Evolutionary conservation across 2,888 invertebrate species (phyloP).

Genomic region (Athrips mouffetella): DNA sequence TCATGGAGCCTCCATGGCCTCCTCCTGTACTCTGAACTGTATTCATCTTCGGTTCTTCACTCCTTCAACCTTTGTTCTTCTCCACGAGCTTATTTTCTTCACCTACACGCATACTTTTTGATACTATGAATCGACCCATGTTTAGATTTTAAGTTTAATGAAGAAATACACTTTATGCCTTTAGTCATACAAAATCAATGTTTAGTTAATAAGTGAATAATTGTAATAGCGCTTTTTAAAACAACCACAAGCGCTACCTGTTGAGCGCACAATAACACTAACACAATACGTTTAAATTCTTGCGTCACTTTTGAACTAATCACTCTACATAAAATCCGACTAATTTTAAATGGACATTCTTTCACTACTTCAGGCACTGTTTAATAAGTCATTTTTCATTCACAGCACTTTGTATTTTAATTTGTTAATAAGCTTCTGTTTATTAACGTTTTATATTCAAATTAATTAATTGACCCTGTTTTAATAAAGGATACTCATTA

Average conservation of each 20-base stretch:
- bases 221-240: no score
- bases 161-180: no score
- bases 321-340: conserved; percentile 19
- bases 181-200: no score
- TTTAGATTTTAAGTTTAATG: no score
- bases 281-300: no score
- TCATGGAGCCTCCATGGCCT: conserved; percentile 77
- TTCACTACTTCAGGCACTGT: conserved; percentile 60
- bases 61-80: neutral
- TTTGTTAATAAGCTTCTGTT: conserved; percentile 2
- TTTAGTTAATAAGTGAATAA: no score
- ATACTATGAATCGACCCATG: no score
- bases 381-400: conserved; percentile 37
- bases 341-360: conserved; percentile 56
- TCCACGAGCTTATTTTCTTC: neutral
- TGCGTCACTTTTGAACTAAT: neutral
- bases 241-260: no score
- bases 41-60: conserved; percentile 67
- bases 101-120: neutral
- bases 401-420: conserved; percentile 39
- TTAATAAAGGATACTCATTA: neutral
- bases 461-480: conserved; percentile 6
- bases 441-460: conserved; percentile 7
- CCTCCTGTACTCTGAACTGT: conserved; percentile 81
- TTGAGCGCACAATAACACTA: no score